Conservation (phyloP, 2,888 invertebrate genomes). For the Campaea margaritaria region DNA sequence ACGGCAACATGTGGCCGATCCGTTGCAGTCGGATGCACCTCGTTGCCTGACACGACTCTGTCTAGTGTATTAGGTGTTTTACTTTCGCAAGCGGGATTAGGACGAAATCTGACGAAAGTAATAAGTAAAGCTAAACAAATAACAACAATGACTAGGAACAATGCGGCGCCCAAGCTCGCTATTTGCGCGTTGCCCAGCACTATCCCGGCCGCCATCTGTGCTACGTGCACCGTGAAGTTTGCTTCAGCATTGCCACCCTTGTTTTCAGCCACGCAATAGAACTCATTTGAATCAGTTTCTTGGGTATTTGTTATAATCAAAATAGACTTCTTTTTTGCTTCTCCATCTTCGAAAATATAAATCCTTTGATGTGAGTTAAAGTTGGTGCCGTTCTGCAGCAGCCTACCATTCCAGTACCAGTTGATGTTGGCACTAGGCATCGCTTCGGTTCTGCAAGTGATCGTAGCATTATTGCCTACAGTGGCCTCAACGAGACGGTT, state of each 20-base stretch:
- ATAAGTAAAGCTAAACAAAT: constrained; percentile 89
- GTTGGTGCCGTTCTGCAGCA: constrained; percentile 90
- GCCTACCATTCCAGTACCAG: constrained; percentile 95
- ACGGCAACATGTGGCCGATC: constrained; percentile 85
- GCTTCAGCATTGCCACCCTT: constrained; percentile 94
- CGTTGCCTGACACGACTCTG: constrained; percentile 87
- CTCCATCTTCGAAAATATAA: constrained; percentile 90
- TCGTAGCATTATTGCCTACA: constrained; percentile 93
- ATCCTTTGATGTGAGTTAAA: constrained; percentile 92
- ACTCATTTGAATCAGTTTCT: constrained; percentile 92
- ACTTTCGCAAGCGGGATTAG: constrained; percentile 90
- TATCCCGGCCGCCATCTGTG: constrained; percentile 91
- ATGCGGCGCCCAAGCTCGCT: constrained; percentile 92
- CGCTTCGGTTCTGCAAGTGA: constrained; percentile 92
- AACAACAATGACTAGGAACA: constrained; percentile 91
- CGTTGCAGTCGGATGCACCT: constrained; percentile 77
- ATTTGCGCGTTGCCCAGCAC: constrained; percentile 94
- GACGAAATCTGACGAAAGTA: constrained; percentile 89
- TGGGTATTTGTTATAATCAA: constrained; percentile 93
- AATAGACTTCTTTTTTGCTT: constrained; percentile 90
- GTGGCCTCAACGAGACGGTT: constrained; percentile 91
- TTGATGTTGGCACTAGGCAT: constrained; percentile 92
- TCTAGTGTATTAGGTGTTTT: constrained; percentile 91
- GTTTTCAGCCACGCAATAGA: constrained; percentile 96
- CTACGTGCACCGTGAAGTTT: constrained; percentile 94